phyloP scores from a whole-genome alignment of 2,113 vertebrate species.

The Platysteira castanea region DNA sequence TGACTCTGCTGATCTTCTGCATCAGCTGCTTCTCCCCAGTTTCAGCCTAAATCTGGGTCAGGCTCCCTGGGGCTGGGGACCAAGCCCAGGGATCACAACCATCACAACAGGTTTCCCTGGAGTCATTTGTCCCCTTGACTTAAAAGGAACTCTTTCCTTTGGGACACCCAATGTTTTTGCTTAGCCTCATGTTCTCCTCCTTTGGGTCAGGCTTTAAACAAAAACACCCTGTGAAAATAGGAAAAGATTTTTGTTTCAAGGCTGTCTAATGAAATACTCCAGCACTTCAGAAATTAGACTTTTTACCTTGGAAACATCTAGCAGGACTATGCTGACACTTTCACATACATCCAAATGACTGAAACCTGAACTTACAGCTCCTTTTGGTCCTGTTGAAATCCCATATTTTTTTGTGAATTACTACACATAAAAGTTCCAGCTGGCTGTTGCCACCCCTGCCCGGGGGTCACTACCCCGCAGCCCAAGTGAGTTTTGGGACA shows the following conservation, averaged over 20 bases:
- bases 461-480: not conserved
- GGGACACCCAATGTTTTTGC: not conserved
- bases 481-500: not conserved
- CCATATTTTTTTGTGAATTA: not conserved
- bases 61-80: not conserved
- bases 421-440: not conserved
- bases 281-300: conserved; percentile 8
- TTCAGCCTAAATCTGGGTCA: not conserved
- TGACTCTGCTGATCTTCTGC: not conserved
- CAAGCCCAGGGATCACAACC: not conserved
- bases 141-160: not conserved
- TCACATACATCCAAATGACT: not conserved
- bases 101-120: not conserved
- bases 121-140: not conserved
- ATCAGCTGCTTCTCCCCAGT: not conserved
- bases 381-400: not conserved
- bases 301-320: conserved; percentile 27
- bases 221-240: not conserved
- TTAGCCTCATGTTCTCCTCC: not conserved
- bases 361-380: conserved; percentile 43
- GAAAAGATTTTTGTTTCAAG: conserved; percentile 14
- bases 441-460: not conserved
- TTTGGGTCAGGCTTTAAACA: conserved; percentile 3
- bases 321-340: not conserved
- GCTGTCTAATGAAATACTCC: conserved; percentile 28